A percentile compares a stretch with the other conserved stretches of the same genome.
These are phyloP conservation scores for Onychomys arenicola DNA, from an alignment of 2,797 vertebrate species.

Conservation along the genomic window DNA sequence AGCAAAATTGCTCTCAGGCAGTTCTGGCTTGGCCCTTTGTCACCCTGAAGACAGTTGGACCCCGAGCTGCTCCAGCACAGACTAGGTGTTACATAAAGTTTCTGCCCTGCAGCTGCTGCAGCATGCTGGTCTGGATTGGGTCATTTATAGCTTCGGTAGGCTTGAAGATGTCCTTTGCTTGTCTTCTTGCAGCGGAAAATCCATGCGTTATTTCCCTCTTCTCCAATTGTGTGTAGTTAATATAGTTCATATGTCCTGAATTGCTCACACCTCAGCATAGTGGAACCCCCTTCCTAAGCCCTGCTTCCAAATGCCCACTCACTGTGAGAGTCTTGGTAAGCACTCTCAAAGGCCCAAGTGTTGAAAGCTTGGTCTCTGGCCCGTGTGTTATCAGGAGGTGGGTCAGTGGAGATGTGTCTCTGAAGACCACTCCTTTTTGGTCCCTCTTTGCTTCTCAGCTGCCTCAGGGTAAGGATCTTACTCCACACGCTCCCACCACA, in stretches of 20 bases:
- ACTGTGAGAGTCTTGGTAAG: too few relatives aligned
- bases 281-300: background rate
- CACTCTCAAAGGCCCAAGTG: too few relatives aligned
- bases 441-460: background rate
- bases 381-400: background rate
- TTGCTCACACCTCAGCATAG: background rate
- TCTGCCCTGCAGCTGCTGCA: rapidly evolving
- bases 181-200: background rate
- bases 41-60: background rate
- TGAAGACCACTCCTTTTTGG: background rate
- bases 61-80: background rate
- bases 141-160: background rate
- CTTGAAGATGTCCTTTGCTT: background rate
- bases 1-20: background rate
- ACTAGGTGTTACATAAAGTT: background rate
- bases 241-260: background rate
- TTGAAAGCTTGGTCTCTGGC: background rate
- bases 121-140: background rate
- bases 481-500: background rate
- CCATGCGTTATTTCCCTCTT: rapidly evolving
- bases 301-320: background rate
- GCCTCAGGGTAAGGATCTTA: background rate
- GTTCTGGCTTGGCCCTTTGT: background rate
- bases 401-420: background rate
- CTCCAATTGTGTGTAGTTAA: background rate